Percentiles rank a stretch among this genome's conserved stretches.
phyloP scores from a whole-genome alignment of 1,140 invertebrate species.

The Neodiprion lecontei region DNA sequence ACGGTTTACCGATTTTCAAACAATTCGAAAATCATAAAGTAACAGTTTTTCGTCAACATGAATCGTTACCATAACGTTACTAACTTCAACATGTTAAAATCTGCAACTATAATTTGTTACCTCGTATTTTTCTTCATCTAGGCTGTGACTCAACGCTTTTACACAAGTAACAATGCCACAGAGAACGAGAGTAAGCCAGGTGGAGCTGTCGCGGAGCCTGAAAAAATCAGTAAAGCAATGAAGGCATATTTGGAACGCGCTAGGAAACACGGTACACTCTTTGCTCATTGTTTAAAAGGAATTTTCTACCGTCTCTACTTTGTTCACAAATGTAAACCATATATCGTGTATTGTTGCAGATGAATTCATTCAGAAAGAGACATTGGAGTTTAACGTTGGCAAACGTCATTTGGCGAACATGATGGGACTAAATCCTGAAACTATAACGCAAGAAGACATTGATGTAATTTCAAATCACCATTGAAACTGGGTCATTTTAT shows the following conservation, averaged over 20 bases:
- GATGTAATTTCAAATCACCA: conserved; percentile 69
- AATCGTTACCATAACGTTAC: too few relatives aligned
- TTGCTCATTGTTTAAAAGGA: conserved; percentile 4
- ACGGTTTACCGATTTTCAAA: too few relatives aligned
- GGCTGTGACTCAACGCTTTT: background rate
- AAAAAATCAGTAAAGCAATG: conserved; percentile 86
- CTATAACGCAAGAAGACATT: conserved; percentile 87
- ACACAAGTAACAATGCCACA: background rate
- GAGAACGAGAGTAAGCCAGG: background rate
- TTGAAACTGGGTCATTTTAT: background rate
- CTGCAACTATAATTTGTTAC: too few relatives aligned
- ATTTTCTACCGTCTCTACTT: conserved; percentile 17
- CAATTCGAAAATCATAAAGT: too few relatives aligned
- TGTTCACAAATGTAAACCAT: conserved; percentile 7
- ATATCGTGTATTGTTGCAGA: conserved; percentile 60
- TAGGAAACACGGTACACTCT: conserved; percentile 70
- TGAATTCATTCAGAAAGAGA: conserved; percentile 84
- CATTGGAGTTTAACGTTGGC: conserved; percentile 86
- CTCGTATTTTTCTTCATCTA: too few relatives aligned
- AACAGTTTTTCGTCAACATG: too few relatives aligned
- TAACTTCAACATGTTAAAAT: too few relatives aligned
- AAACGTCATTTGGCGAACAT: conserved; percentile 97
- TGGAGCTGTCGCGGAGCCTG: conserved; percentile 48
- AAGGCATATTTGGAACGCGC: conserved; percentile 84
- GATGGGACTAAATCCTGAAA: conserved; percentile 92